Conservation (phyloP, 2,113 vertebrate genomes). For the Myrmecobius fasciatus region DNA sequence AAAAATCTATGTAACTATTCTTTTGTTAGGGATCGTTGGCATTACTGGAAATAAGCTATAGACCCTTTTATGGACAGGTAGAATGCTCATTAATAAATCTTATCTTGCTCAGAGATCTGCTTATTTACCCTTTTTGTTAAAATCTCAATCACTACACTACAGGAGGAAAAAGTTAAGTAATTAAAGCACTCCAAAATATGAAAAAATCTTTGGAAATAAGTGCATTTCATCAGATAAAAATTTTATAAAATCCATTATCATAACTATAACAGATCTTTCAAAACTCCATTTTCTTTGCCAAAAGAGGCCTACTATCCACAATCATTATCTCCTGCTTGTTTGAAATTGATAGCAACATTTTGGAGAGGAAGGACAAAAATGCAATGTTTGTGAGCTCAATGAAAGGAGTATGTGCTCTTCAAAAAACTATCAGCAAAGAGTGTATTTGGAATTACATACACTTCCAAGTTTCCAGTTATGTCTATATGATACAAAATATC, state of each 20-base stretch:
- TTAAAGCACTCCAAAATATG: conserved; percentile 80
- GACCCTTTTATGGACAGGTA: too few relatives aligned
- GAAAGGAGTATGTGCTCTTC: conserved; percentile 84
- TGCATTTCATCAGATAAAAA: conserved; percentile 87
- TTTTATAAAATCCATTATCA: conserved; percentile 84
- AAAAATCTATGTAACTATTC: too few relatives aligned
- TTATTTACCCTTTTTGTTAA: too few relatives aligned
- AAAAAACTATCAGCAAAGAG: conserved; percentile 84
- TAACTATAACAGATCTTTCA: conserved; percentile 78
- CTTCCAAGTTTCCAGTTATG: conserved; percentile 92
- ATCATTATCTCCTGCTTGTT: conserved; percentile 70
- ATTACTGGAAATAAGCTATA: too few relatives aligned
- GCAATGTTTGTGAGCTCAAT: conserved; percentile 81
- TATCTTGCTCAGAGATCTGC: too few relatives aligned
- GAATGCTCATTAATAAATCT: too few relatives aligned
- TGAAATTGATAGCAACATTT: conserved; percentile 86
- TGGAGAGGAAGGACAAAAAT: conserved; percentile 81
- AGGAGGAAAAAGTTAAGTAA: conserved; percentile 36
- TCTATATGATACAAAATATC: conserved; percentile 68
- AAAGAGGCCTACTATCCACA: conserved; percentile 42
- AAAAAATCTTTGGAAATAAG: conserved; percentile 84
- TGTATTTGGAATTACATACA: conserved; percentile 84
- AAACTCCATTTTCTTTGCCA: conserved; percentile 59
- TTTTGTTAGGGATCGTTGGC: too few relatives aligned
- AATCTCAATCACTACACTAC: too few relatives aligned